These are phyloP conservation scores for Ricordea florida DNA, from an alignment of 92 coral and sea anemone species.

Conservation along the genomic window DNA sequence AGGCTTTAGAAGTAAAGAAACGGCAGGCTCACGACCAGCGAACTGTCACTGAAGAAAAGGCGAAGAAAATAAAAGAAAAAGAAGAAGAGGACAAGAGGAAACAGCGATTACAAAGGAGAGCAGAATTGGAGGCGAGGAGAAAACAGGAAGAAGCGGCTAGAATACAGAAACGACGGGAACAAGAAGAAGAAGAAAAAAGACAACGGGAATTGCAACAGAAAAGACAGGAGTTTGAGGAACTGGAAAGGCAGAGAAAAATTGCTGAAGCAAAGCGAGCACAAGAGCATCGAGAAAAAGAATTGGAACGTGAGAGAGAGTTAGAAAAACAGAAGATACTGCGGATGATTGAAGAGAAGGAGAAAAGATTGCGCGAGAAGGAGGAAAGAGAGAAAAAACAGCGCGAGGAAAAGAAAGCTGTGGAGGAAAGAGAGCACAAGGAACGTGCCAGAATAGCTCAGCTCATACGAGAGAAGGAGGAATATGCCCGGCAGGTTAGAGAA, in stretches of 20 bases:
- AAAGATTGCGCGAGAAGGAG: constrained; percentile 66
- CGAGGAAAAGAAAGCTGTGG: constrained; percentile 74
- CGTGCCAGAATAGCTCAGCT: constrained; percentile 82
- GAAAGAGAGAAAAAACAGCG: constrained; percentile 53
- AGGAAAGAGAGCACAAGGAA: constrained; percentile 84
- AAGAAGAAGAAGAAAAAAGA: constrained; percentile 70
- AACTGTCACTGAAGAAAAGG: constrained; percentile 70
- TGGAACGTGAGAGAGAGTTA: constrained; percentile 71
- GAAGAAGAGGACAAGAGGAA: constrained; percentile 90
- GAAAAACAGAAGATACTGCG: constrained; percentile 75
- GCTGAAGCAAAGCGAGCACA: constrained; percentile 83
- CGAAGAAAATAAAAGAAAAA: constrained; percentile 71
- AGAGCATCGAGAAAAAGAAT: constrained; percentile 80
- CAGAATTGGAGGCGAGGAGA: constrained; percentile 84
- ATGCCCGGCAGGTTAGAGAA: constrained; percentile 64
- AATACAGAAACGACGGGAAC: constrained; percentile 56
- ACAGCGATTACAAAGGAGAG: constrained; percentile 78
- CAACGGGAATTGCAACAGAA: constrained; percentile 78
- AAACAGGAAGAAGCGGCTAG: constrained; percentile 80
- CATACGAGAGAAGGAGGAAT: constrained; percentile 82
- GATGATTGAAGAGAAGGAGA: constrained; percentile 81
- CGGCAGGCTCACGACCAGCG: constrained; percentile 81
- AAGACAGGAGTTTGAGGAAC: constrained; percentile 88
- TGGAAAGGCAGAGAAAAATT: constrained; percentile 86
- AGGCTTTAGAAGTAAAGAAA: constrained; percentile 71